Evolutionary conservation across 2,888 invertebrate species (phyloP).

Genomic region (Trachelus iudaicus): DNA sequence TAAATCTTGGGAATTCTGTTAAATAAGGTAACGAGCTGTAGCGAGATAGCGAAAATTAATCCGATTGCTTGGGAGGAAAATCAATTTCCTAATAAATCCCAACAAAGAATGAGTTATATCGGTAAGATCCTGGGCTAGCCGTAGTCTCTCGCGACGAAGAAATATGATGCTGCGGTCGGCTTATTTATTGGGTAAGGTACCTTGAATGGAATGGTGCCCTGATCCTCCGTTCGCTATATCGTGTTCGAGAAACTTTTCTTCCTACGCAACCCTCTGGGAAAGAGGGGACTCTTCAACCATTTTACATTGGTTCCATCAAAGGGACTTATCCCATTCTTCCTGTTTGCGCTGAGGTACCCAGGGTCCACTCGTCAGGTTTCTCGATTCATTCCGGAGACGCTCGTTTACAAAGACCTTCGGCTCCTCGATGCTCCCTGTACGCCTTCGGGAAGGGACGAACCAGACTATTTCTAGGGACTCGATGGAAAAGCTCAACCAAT

Average conservation of each 20-base stretch:
- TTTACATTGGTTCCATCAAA: background rate
- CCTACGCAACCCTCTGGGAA: background rate
- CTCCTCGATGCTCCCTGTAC: background rate
- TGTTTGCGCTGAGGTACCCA: background rate
- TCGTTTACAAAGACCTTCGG: background rate
- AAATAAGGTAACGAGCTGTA: conserved; percentile 2
- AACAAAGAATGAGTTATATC: conserved; percentile 35
- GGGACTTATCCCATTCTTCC: background rate
- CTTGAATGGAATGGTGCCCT: conserved; percentile 27
- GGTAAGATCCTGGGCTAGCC: conserved; percentile 21
- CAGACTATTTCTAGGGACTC: background rate
- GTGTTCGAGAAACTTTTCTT: background rate
- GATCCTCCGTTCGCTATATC: conserved; percentile 1
- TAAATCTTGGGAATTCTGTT: background rate
- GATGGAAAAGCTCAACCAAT: background rate
- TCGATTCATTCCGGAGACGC: background rate
- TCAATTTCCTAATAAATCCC: conserved; percentile 50
- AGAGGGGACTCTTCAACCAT: background rate
- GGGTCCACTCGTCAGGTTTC: background rate
- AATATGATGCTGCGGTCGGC: conserved; percentile 47
- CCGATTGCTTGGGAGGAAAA: conserved; percentile 43
- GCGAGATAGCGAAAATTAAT: conserved; percentile 47
- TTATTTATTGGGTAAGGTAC: conserved; percentile 50
- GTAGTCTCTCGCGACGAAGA: conserved; percentile 42
- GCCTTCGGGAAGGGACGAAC: background rate